Percentiles rank a stretch among this genome's conserved stretches.
Conservation (phyloP, 1,140 invertebrate genomes). For the Drosophila aff. region DNA sequence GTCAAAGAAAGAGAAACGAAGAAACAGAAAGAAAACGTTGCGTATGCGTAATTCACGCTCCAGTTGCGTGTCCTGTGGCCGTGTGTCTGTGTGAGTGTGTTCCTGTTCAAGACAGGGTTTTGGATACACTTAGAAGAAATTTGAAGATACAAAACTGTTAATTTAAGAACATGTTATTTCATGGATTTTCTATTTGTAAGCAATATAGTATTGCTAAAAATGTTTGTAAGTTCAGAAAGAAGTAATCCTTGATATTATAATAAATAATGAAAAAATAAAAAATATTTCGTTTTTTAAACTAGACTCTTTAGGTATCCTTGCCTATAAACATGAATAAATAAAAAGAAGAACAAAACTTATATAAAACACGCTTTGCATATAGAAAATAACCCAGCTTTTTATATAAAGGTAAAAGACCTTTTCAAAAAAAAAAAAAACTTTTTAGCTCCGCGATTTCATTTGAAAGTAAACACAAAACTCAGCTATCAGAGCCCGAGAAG, state of each 20-base stretch:
- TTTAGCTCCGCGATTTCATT: background rate
- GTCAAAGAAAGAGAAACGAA: constrained; percentile 50
- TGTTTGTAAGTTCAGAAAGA: background rate
- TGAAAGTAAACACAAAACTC: constrained; percentile 3
- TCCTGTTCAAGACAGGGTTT: constrained; percentile 20
- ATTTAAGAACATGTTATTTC: background rate
- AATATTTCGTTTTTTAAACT: too few relatives aligned
- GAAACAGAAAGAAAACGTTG: constrained; percentile 71
- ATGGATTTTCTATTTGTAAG: too few relatives aligned
- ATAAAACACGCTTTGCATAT: background rate
- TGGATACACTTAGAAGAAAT: background rate
- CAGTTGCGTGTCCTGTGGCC: constrained; percentile 68
- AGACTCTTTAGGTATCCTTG: too few relatives aligned
- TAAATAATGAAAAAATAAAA: too few relatives aligned
- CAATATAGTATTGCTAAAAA: too few relatives aligned
- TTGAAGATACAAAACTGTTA: background rate
- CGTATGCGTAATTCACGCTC: constrained; percentile 82
- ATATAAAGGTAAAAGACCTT: background rate
- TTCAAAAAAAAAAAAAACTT: background rate
- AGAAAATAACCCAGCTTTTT: background rate
- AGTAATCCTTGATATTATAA: background rate
- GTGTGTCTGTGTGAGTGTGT: constrained; percentile 28
- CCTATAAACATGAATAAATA: background rate
- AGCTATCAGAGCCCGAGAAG: background rate
- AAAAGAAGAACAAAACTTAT: too few relatives aligned